Evolutionary conservation across 2,888 invertebrate species (phyloP).

Genomic region (Thereva nobilitata): DNA sequence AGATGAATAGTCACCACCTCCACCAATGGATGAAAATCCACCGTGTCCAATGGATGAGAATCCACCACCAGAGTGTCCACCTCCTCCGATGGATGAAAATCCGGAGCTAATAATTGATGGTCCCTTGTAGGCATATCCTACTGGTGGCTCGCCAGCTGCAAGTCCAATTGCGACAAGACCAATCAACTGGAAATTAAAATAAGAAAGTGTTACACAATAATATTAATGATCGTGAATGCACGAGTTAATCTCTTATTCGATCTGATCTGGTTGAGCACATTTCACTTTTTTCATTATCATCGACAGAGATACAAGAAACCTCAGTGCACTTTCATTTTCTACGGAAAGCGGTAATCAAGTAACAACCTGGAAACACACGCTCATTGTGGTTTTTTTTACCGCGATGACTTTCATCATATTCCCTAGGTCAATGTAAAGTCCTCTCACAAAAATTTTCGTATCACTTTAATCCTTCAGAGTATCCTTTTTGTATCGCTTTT

Average conservation of each 20-base stretch:
- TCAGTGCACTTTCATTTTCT: conserved; percentile 16
- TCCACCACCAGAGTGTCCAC: conserved; percentile 33
- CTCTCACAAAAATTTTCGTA: too few relatives aligned
- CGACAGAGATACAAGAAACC: background rate
- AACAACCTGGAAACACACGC: too few relatives aligned
- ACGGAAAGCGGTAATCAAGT: background rate
- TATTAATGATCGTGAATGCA: too few relatives aligned
- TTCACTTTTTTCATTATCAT: conserved; percentile 17
- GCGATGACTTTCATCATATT: too few relatives aligned
- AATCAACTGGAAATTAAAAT: conserved; percentile 66
- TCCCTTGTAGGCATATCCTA: conserved; percentile 67
- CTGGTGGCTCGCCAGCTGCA: conserved; percentile 69
- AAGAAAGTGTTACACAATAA: background rate
- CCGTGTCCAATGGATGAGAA: conserved; percentile 36
- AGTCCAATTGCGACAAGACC: conserved; percentile 71
- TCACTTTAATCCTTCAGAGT: background rate
- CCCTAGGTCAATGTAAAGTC: too few relatives aligned
- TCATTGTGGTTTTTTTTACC: too few relatives aligned
- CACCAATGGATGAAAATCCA: conserved; percentile 25
- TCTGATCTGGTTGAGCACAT: conserved; percentile 19
- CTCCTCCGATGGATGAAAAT: background rate
- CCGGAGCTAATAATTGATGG: conserved; percentile 47
- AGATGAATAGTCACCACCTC: conserved; percentile 24
- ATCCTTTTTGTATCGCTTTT: conserved; percentile 9
- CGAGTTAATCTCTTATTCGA: background rate